These are phyloP conservation scores for Palythoa caribaeorum DNA, from an alignment of 92 coral and sea anemone species.

Conservation along the genomic window DNA sequence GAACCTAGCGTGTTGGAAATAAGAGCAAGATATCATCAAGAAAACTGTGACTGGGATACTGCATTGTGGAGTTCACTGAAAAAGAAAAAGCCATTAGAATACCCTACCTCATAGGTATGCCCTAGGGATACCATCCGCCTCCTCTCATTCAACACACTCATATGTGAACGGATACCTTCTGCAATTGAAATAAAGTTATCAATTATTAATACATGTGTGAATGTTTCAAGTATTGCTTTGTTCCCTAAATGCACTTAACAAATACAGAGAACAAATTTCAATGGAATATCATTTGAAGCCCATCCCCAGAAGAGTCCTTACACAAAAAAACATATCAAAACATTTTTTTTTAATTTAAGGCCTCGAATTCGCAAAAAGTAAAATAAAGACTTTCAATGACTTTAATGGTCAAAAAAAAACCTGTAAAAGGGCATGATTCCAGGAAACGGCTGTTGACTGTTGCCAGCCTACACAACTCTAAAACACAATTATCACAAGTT, in stretches of 20 bases:
- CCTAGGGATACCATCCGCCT: constrained; percentile 60
- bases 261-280: constrained; percentile 25
- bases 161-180: constrained; percentile 51
- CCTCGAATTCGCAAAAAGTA: neutral
- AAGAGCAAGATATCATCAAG: constrained; percentile 20
- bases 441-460: constrained; percentile 21
- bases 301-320: constrained; percentile 24
- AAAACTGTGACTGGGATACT: constrained; percentile 32
- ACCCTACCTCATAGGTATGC: constrained; percentile 54
- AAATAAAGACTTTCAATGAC: neutral
- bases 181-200: constrained; percentile 15
- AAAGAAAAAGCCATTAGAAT: neutral
- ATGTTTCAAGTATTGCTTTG: constrained; percentile 25
- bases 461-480: constrained; percentile 29
- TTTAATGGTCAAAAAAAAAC: neutral
- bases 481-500: constrained; percentile 20
- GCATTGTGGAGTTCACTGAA: constrained; percentile 30
- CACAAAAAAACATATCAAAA: constrained; percentile 12
- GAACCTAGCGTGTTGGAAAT: constrained; percentile 24
- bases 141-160: constrained; percentile 50
- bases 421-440: constrained; percentile 32
- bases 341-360: constrained; percentile 18
- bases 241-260: constrained; percentile 18
- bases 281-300: constrained; percentile 27
- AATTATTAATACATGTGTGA: constrained; percentile 16